A percentile compares a stretch with the other conserved stretches of the same genome.
phyloP scores from a whole-genome alignment of 1,140 invertebrate species.

The Platorchestia sp. region DNA sequence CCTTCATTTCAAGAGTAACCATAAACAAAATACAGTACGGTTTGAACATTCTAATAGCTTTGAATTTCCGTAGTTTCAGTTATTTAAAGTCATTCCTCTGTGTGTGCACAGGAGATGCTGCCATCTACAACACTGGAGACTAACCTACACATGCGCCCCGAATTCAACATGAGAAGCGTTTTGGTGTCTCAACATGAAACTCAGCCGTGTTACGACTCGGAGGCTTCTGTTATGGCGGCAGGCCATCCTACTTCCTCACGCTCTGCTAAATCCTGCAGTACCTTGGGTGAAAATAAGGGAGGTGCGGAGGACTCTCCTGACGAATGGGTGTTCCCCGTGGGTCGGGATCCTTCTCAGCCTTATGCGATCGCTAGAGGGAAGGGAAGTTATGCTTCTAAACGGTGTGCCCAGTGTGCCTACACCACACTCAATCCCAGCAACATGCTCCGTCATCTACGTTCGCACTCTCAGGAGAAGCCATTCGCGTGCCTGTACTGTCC shows the following conservation, averaged over 20 bases:
- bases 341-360: constrained; percentile 2
- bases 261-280: not conserved
- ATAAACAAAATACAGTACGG: not conserved
- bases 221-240: not conserved
- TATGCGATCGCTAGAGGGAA: not conserved
- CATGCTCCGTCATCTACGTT: constrained; percentile 24
- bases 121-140: not conserved
- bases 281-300: not conserved
- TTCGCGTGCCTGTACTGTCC: constrained; percentile 56
- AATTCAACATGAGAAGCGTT: not conserved
- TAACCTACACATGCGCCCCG: not conserved
- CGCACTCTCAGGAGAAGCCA: constrained; percentile 38
- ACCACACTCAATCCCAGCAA: constrained; percentile 45
- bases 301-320: not conserved
- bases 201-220: not conserved
- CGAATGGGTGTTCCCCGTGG: constrained; percentile 24
- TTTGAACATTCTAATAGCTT: not conserved
- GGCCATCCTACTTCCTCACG: not conserved
- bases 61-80: not conserved
- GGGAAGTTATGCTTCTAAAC: constrained; percentile 14
- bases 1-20: not conserved
- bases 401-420: constrained; percentile 43
- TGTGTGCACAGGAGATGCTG: not conserved
- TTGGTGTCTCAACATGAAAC: not conserved
- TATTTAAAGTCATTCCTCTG: not conserved